A percentile compares a stretch with the other conserved stretches of the same genome.
Evolutionary conservation across 2,888 invertebrate genomes (phyloP).

Genomic region (Drosophila koepferae): DNA sequence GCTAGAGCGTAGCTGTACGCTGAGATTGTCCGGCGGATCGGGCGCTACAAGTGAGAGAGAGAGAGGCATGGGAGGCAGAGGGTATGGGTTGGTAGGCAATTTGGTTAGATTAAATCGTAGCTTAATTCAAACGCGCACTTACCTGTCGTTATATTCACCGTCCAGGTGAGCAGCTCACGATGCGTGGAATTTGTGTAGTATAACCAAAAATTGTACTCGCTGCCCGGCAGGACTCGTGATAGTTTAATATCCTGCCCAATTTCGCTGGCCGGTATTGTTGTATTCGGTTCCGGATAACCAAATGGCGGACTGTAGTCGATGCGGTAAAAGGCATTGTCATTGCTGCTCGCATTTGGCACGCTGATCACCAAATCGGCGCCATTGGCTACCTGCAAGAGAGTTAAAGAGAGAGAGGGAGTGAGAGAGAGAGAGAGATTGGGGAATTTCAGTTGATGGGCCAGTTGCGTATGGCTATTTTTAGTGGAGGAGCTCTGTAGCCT

Average conservation of each 20-base stretch:
- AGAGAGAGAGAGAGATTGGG: background rate
- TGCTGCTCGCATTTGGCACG: conserved; percentile 93
- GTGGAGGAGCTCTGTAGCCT: conserved; percentile 6
- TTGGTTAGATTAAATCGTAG: background rate
- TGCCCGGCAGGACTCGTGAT: conserved; percentile 93
- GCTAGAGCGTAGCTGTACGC: conserved; percentile 92
- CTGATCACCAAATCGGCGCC: conserved; percentile 94
- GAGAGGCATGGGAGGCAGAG: background rate
- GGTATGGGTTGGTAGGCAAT: background rate
- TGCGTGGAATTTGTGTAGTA: conserved; percentile 95
- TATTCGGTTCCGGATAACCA: conserved; percentile 94
- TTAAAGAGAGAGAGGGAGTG: background rate
- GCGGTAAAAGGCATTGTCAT: conserved; percentile 91
- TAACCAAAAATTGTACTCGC: conserved; percentile 96
- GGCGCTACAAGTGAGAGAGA: conserved; percentile 88
- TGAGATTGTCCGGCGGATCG: conserved; percentile 95
- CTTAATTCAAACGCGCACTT: conserved; percentile 28
- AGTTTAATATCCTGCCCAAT: conserved; percentile 94
- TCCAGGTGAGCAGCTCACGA: conserved; percentile 94
- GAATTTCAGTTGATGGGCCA: background rate
- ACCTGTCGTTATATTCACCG: conserved; percentile 96
- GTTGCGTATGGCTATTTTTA: background rate
- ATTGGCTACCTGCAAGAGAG: conserved; percentile 84
- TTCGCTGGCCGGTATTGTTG: conserved; percentile 93
- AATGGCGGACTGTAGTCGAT: conserved; percentile 95